Evolutionary conservation across 2,888 invertebrate genomes (phyloP), one percentile per base, ranked within the genome.

Genomic region (Tinea trinotella): DNA sequence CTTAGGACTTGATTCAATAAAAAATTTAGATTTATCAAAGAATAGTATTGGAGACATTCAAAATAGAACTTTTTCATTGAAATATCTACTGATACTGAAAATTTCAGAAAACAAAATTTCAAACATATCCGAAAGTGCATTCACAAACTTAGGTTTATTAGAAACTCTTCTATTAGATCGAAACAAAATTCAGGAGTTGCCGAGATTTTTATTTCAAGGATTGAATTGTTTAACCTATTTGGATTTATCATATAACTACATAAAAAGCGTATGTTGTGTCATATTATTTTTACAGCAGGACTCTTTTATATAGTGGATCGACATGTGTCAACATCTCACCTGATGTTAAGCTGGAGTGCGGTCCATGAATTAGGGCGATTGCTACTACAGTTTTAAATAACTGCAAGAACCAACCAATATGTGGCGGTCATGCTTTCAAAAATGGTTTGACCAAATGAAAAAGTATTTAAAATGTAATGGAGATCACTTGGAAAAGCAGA

Each of bases 11-110:
- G 71, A 76, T 6, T 82, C 87, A 1, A 70, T 94, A 13, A 88
- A 89, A 62, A 91, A 92, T 64, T 74, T 94, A 56, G 93, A 93
- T 74, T 72, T 93, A 15, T 90, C 91, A 2, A 88, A 88, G 56
- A 94, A 94, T 71, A 83, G 85, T 63, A 79, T 94, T 59, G 86
- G 87, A 53, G 76, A 73, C 12, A 75, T 93, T 48, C 87, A 89
- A 56, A 87, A 87, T 44, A 82, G 82, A 52, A 77, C 89, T 1
- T 90, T 92, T 62, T 81, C 88, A 52, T 71, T 93, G 50, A 76
- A 68, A 53, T 82, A 82, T 24, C 72, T 93, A 34, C 88, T 88
- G 62, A 82, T 88, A 58, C 75, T 94, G 50, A 91, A 92, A 64
- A 67, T 93, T 9, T 90, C 91, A 0, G 90, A 90, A 60, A 94